Conservation (phyloP, 2,113 vertebrate genomes). For the Fulmarus glacialis region DNA sequence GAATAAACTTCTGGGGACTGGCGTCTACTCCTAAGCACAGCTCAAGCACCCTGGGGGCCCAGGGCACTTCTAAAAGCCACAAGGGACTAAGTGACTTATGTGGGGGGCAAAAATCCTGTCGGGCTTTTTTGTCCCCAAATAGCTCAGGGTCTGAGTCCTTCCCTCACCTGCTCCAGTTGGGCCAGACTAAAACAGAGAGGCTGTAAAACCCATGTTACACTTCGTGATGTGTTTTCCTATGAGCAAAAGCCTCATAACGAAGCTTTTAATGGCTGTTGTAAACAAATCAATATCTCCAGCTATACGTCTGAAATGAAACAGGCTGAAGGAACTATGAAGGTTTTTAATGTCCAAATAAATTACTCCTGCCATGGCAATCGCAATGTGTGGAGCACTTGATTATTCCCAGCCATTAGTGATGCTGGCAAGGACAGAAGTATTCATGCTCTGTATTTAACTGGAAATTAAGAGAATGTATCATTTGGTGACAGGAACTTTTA, state of each 20-base stretch:
- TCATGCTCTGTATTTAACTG: neutral
- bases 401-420: neutral
- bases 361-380: neutral
- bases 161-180: neutral
- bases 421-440: neutral
- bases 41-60: neutral
- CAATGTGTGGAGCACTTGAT: neutral
- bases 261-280: neutral
- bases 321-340: neutral
- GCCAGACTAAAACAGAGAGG: fast-evolving
- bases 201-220: neutral
- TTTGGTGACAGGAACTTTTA: neutral
- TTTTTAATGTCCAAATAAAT: neutral
- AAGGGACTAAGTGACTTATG: neutral
- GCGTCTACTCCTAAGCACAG: neutral
- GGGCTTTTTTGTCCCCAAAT: fast-evolving
- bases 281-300: neutral
- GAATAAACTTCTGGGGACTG: neutral
- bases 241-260: neutral
- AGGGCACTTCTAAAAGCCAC: neutral
- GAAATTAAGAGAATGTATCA: constrained; percentile 24
- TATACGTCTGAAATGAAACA: neutral
- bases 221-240: neutral
- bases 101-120: fast-evolving
- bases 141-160: fast-evolving